A percentile compares a stretch with the other conserved stretches of the same genome.
phyloP scores from a whole-genome alignment of 2,888 invertebrate genomes.

The Empis stercorea region DNA sequence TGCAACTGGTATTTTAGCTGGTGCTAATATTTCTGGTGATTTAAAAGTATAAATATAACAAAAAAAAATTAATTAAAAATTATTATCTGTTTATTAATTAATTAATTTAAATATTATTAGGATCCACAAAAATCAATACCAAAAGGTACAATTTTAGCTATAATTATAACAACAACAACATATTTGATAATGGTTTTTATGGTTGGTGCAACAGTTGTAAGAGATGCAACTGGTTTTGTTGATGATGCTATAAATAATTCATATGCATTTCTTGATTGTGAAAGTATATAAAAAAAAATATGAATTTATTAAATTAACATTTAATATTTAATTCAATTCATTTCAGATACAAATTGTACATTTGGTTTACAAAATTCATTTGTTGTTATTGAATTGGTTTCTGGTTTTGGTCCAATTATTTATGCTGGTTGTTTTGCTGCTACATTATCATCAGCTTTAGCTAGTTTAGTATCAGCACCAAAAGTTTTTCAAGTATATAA shows the following conservation, averaged over 20 bases:
- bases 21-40: conserved; percentile 97
- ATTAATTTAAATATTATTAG: conserved; percentile 35
- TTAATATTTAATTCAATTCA: too few relatives aligned
- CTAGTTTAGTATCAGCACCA: conserved; percentile 91
- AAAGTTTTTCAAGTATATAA: conserved; percentile 63
- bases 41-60: conserved; percentile 57
- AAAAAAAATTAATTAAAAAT: too few relatives aligned
- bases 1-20: conserved; percentile 93
- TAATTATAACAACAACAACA: conserved; percentile 70
- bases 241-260: conserved; percentile 41
- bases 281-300: conserved; percentile 17
- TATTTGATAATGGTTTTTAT: conserved; percentile 76
- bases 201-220: conserved; percentile 57
- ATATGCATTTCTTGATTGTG: conserved; percentile 44
- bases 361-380: conserved; percentile 36
- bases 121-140: conserved; percentile 81
- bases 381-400: conserved; percentile 70
- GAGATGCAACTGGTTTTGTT: conserved; percentile 67
- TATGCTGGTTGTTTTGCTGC: conserved; percentile 97
- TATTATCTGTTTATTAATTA: too few relatives aligned
- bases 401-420: conserved; percentile 80
- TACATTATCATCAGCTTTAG: conserved; percentile 89
- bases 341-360: conserved; percentile 37
- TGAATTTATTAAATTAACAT: background rate
- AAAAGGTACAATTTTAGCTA: conserved; percentile 87